Base-by-base conservation (phyloP, 2,113 vertebrate species). In the Irena cyanogastra region DNA sequence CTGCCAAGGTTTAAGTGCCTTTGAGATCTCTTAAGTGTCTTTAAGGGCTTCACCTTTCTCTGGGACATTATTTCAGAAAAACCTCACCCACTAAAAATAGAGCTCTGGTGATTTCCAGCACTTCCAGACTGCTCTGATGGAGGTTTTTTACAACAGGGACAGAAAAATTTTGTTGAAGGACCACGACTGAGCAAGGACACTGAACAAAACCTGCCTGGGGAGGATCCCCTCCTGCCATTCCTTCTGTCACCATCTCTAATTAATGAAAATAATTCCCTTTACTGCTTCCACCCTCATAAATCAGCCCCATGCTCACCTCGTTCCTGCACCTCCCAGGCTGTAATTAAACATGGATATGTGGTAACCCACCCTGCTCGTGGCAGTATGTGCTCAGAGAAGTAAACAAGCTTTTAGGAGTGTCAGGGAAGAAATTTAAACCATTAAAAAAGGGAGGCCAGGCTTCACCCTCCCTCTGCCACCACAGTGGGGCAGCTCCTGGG, bases 341-440 rank as follows among this genome's bases (percentile, higher is more conserved):
- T 19, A 53, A 74, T 85, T 75, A 31, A 44, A 49, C 20, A 10
- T 19, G 52, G 22, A 21, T 28, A 3, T 1, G 5, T 37, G 28
- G 11, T 5, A 49, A 78, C 27, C 39, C 49, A 16, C 37, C 31
- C 11, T 9, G 35, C 17, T 17, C 20, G 28, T 5, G 78, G 27
- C 45, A 60, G 0, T 2, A 7, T 1, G 3, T 5, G 5, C 75
- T 49, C 1, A 41, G 17, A 1, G 16, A 37, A 54, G 17, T 4
- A 71, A 79, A 45, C 5, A 11, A 45, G 13, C 20, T 66, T 35
- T 52, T 11, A 4, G 0, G 79, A 76, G 41, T 6, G 3, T 20
- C 71, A 80, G 17, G 15, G 21, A 16, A 26, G 8, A 13, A 1
- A 21, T 24, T 68, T 24, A 16, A 9, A 37, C 3, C 26, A 11